Base-by-base conservation (phyloP, 2,888 invertebrate genomes). In the Oligia strigilis region DNA sequence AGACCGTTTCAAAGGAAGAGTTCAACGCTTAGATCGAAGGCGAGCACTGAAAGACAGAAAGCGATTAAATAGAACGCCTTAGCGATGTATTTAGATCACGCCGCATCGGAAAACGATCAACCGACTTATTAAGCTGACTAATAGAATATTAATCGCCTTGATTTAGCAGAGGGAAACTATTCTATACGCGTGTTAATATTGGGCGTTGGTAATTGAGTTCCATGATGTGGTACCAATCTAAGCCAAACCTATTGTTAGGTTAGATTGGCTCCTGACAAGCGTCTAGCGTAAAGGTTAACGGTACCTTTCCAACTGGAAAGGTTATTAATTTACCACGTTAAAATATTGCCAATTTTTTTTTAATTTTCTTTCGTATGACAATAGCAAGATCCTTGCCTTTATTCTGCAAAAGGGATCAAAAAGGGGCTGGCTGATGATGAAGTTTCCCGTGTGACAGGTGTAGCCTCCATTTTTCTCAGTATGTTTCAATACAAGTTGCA, bases 111-210 rank as follows among this genome's bases (percentile, higher is more conserved):
- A 84, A 81, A 70, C 67, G 62, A 84, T 84, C 76, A 62, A 60
- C 66, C 9, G 52, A 71, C 81, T 81, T 75, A 84, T 69, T 87
- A 82, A 72, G 80, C 60, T 36, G 49, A 49, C 80, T 85, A 82
- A 86, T 77, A 82, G 82, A 82, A 84, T 87, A 88, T 77, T 82
- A 85, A 84, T 80, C 66, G 52, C 43, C 60, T 69, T 64, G 66
- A 62, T 49, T 52, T 76, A 80, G 67, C 80, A 75, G 49, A 79
- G 66, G 60, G 29, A 78, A 70, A 66, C 77, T 75, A 73, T 82
- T 72, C 52, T 55, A 46, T 60, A 55, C 40, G 29, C 58, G 72
- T 69, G 72, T 72, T 69, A 71, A 75, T 83, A 84, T 75, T 46
- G 69, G 66, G 29, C 67, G 40, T 40, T 40, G 64, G n/a, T 75